A percentile compares a stretch with the other conserved stretches of the same genome.
Conservation (phyloP, 2,888 invertebrate genomes). For the Dryocosmus kuriphilus region DNA sequence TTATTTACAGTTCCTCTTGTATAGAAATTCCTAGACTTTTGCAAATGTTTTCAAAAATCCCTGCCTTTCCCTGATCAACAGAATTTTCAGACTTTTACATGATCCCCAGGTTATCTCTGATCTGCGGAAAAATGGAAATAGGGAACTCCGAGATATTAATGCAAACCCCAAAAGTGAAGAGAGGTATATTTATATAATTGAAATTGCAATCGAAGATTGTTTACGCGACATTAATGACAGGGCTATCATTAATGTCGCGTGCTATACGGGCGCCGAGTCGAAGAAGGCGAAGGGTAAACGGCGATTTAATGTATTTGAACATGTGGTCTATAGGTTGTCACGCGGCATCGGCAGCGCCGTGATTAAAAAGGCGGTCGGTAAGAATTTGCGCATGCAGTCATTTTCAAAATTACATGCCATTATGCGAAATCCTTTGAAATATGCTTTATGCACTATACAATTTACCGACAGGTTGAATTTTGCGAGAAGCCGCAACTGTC, state of each 20-base stretch:
- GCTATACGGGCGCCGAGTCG: slow-evolving; percentile 5
- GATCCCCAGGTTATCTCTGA: too few species aligned
- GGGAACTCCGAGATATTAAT: too few species aligned
- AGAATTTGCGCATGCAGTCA: slow-evolving; percentile 33
- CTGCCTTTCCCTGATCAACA: too few species aligned
- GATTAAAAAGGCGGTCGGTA: slow-evolving; percentile 32
- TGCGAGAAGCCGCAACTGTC: not conserved
- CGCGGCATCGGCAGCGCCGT: slow-evolving; percentile 21
- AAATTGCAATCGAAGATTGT: not conserved
- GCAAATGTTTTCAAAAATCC: too few species aligned
- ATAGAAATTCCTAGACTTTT: too few species aligned
- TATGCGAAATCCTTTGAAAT: slow-evolving; percentile 31
- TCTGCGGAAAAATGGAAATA: too few species aligned
- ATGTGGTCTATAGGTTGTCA: slow-evolving; percentile 33
- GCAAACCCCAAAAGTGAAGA: too few species aligned
- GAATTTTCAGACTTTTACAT: too few species aligned
- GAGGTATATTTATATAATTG: not conserved
- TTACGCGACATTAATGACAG: not conserved
- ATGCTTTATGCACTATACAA: slow-evolving; percentile 1
- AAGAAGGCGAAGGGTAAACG: slow-evolving; percentile 9
- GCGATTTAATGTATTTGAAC: slow-evolving; percentile 24
- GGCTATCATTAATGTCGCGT: slow-evolving; percentile 18
- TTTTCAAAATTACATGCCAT: slow-evolving; percentile 30
- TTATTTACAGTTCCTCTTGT: too few species aligned
- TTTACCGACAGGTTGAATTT: slow-evolving; percentile 28